These are phyloP conservation scores for Neogobius melanostomus DNA, from an alignment of 2,113 vertebrate species.

Conservation along the genomic window DNA sequence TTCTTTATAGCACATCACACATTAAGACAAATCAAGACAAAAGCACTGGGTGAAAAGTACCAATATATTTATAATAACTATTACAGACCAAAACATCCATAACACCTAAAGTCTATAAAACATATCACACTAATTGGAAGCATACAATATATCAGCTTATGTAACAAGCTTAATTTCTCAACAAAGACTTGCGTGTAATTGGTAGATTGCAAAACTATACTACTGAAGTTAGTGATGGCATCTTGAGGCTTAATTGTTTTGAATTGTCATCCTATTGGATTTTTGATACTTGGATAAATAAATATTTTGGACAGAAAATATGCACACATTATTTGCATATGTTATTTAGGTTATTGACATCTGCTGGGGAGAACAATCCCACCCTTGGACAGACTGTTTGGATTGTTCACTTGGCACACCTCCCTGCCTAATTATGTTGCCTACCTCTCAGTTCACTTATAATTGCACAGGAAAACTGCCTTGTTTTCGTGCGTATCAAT, in stretches of 20 bases:
- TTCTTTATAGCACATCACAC: no score
- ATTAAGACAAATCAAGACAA: no score
- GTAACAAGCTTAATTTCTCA: no score
- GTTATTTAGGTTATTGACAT: not conserved
- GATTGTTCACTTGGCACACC: conserved; percentile 17
- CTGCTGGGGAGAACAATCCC: conserved; percentile 12
- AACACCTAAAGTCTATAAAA: no score
- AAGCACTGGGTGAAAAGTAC: no score
- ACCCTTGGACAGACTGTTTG: not conserved
- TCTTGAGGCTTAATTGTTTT: not conserved
- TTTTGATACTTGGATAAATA: not conserved
- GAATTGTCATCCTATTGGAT: not conserved
- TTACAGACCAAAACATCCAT: no score
- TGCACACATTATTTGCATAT: not conserved
- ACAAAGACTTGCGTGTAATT: no score
- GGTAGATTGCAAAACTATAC: no score
- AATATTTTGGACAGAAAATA: not conserved
- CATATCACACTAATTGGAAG: no score
- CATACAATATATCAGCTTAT: no score
- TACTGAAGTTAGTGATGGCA: not conserved
- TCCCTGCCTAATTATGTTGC: conserved; percentile 12
- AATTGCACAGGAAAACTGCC: conserved; percentile 15
- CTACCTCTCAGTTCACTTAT: conserved; percentile 5
- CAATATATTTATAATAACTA: no score
- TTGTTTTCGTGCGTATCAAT: conserved; percentile 12